Percentiles rank a stretch among this genome's conserved stretches.
Conservation (phyloP, 2,888 invertebrate species). For the Drosophila mimica region DNA sequence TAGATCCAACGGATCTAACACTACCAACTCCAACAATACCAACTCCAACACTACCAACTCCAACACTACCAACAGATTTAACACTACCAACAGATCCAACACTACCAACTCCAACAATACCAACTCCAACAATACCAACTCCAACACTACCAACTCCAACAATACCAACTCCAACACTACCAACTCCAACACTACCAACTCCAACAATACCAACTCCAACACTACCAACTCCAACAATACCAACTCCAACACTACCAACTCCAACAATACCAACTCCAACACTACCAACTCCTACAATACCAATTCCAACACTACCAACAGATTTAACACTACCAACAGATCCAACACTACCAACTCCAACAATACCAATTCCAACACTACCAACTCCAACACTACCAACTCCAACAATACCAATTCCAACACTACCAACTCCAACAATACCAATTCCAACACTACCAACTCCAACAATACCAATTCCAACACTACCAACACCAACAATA, state of each 20-base stretch:
- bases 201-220: neutral
- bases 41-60: too few relatives aligned
- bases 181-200: too few relatives aligned
- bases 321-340: too few relatives aligned
- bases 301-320: neutral
- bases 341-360: neutral
- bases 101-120: neutral
- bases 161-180: too few relatives aligned
- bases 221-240: neutral
- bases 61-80: neutral
- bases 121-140: neutral
- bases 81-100: neutral
- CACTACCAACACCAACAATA: neutral
- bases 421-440: neutral
- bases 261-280: neutral
- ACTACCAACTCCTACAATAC: neutral
- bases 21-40: neutral
- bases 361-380: neutral
- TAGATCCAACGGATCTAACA: neutral
- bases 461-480: neutral
- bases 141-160: neutral
- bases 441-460: neutral
- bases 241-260: neutral
- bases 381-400: too few relatives aligned
- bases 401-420: neutral